A percentile compares a stretch with the other conserved stretches of the same genome.
Conservation (phyloP, 2,888 invertebrate species). For the Panopea generosa region DNA sequence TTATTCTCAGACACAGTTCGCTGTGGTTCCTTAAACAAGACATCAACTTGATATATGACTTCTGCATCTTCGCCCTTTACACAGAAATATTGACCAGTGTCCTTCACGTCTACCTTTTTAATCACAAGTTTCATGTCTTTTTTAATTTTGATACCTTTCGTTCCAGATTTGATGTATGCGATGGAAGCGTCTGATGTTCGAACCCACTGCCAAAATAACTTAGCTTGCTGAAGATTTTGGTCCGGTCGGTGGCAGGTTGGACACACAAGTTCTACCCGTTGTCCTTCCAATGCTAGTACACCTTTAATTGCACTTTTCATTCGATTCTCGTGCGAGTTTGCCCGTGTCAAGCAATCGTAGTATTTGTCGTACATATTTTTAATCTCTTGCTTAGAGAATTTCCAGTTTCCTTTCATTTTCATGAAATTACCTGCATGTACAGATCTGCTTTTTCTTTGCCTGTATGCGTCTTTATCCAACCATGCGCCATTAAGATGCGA, state of each 20-base stretch:
- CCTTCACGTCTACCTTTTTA: constrained; percentile 57
- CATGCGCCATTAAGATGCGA: no score
- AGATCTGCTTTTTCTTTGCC: no score
- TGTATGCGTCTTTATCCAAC: no score
- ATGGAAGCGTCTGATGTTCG: constrained; percentile 61
- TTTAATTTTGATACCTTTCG: constrained; percentile 46
- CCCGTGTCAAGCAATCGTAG: constrained; percentile 66
- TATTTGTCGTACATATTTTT: constrained; percentile 66
- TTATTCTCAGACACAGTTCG: constrained; percentile 49
- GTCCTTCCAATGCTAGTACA: constrained; percentile 72
- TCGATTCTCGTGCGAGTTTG: constrained; percentile 29
- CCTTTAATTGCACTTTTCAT: constrained; percentile 63
- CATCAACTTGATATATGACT: constrained; percentile 78
- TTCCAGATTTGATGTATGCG: constrained; percentile 15
- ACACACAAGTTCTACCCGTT: constrained; percentile 70
- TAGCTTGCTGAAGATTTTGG: constrained; percentile 33
- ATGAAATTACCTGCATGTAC: no score
- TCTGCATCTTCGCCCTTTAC: constrained; percentile 65
- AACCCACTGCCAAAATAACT: constrained; percentile 69
- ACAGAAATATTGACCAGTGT: constrained; percentile 78
- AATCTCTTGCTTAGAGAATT: constrained; percentile 55
- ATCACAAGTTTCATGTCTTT: constrained; percentile 62
- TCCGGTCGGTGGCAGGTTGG: constrained; percentile 64
- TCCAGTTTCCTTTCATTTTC: constrained; percentile 38
- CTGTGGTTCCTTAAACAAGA: constrained; percentile 69